Evolutionary conservation across 2,888 invertebrate species (phyloP).

Genomic region (Choristoneura rosaceana): DNA sequence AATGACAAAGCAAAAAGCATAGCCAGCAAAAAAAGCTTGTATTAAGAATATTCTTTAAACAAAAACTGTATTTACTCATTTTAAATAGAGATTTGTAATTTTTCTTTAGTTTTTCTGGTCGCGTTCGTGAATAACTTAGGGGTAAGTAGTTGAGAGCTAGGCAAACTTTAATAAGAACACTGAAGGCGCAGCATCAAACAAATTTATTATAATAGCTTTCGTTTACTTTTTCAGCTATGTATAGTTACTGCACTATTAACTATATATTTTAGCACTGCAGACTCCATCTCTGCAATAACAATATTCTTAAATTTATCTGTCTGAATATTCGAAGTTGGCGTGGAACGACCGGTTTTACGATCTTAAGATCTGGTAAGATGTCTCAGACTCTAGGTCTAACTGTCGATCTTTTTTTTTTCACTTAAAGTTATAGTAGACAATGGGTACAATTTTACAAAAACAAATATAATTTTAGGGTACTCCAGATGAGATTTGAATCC

Average conservation of each 20-base stretch:
- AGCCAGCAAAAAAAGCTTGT: no score
- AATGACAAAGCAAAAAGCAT: no score
- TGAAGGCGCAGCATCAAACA: constrained; percentile 39
- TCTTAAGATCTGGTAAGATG: not conserved
- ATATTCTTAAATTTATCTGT: constrained; percentile 8
- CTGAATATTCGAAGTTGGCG: not conserved
- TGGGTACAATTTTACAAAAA: no score
- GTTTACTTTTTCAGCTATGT: constrained; percentile 9
- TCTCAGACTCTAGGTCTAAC: not conserved
- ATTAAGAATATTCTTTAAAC: no score
- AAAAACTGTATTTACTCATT: no score
- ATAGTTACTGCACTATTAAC: constrained; percentile 1
- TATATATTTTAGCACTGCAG: not conserved
- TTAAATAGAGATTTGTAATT: not conserved
- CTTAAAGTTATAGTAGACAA: not conserved
- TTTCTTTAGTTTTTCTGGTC: not conserved
- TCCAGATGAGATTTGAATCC: no score
- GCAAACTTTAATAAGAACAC: constrained; percentile 45
- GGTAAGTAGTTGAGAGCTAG: constrained; percentile 27
- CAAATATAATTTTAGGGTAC: no score
- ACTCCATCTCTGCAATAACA: not conserved
- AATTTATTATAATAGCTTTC: constrained; percentile 43
- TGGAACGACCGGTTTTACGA: constrained; percentile 3
- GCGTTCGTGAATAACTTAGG: constrained; percentile 3
- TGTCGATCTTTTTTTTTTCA: not conserved